Percentiles rank a stretch among this genome's conserved stretches.
Conservation (phyloP, 2,888 invertebrate species). For the Sinhomidia bicolor region DNA sequence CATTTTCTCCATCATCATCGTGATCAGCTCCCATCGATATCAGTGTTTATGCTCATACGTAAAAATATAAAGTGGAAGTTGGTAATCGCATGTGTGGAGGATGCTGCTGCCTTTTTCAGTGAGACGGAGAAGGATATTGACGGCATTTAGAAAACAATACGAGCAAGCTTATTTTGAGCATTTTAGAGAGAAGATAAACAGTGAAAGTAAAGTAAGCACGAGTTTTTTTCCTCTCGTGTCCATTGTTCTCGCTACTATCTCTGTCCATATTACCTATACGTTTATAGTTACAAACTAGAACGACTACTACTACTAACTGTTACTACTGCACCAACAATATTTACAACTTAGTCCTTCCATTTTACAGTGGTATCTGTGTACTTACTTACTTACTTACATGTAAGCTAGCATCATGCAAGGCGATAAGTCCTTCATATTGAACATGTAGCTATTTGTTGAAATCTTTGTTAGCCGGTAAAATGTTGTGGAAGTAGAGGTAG, state of each 20-base stretch:
- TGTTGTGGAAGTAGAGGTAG: not conserved
- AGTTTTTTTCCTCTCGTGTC: constrained; percentile 28
- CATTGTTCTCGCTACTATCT: constrained; percentile 28
- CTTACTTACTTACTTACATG: not conserved
- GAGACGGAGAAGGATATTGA: constrained; percentile 13
- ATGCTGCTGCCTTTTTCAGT: not conserved
- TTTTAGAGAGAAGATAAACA: constrained; percentile 59
- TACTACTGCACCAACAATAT: not conserved
- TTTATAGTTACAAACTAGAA: too few relatives aligned
- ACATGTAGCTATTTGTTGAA: constrained; percentile 64
- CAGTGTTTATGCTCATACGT: constrained; percentile 59
- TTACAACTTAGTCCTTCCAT: not conserved
- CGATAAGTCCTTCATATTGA: constrained; percentile 42
- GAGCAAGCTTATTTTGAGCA: constrained; percentile 41
- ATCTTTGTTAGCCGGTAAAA: constrained; percentile 33
- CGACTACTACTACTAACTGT: too few relatives aligned
- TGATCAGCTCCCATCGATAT: constrained; percentile 62
- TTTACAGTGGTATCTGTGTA: not conserved
- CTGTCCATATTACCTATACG: not conserved
- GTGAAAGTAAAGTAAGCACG: constrained; percentile 44
- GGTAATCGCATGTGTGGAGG: constrained; percentile 42
- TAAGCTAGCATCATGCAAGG: not conserved
- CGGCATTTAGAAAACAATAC: constrained; percentile 62
- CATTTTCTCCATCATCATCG: constrained; percentile 52
- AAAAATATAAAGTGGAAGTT: constrained; percentile 64